Evolutionary conservation across 2,797 vertebrate genomes (phyloP), one percentile per base, ranked within the genome.

Genomic region (Poeciliopsis turneri): DNA sequence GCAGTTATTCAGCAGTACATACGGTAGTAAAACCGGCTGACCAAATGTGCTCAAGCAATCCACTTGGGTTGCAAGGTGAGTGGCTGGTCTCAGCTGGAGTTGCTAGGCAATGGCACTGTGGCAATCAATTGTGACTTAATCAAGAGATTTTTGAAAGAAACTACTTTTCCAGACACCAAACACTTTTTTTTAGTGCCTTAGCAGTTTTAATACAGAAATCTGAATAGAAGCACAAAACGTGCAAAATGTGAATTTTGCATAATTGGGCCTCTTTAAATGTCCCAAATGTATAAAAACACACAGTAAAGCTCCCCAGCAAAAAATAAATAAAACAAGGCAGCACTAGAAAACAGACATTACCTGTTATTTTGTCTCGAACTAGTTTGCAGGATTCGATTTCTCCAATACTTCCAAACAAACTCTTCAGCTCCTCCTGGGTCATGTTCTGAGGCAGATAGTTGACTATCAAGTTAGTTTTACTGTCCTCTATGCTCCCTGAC

Each of bases 371-470:
- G 96, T 99, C 98, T 90, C 98, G 96, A 86, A 99, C 98, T 75
- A 99, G 97, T 92, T 99, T 99, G 95, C 97, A 99, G 92, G 98
- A 99, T 90, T 99, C 98, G 53, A 99, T 99, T 89, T 99, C 98
- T 49, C 98, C 98, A 87, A 98, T 98, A 95, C 98, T 99, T 46
- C 98, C 97, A 87, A 99, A 99, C 73, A 99, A 96, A 93, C 98
- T 99, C 94, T 99, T 99, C 72, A 99, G 95, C 78, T 99, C 98
- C 66, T 99, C 98, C 82, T 99, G 98, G 80, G 98, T 99, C 98
- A 99, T 99, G 92, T 97, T 99, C 95, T 99, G 98, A 87, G 98
- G 98, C 96, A 99, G 97, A 90, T 99, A 99, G 96, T 99, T 99
- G 88, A 99, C 98, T 92, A 99, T 99, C 94, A 99, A 96, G 94